Evolutionary conservation across 2,888 invertebrate species (phyloP), one percentile per base, ranked within the genome.

Genomic region (Eustalomyia histrio): DNA sequence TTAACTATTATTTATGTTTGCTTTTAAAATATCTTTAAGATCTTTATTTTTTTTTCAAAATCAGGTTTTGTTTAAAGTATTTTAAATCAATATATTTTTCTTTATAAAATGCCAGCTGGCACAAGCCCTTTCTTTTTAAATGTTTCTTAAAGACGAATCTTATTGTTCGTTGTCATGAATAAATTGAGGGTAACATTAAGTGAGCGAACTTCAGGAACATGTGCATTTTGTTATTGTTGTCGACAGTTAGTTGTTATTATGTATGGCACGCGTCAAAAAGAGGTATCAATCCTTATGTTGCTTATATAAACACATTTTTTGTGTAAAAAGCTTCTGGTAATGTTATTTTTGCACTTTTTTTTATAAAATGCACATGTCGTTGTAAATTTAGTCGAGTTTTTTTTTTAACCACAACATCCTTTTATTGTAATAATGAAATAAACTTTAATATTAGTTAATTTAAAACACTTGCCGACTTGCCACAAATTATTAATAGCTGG

Each of bases 191-290:
- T 83, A 65, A 58, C 24, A 43, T n/a, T 12, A 67, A 55, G 9
- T 29, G 39, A 61, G 47, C 12, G 24, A 35, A 61, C 55, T 73
- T n/a, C 21, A 57, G 29, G 52, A 76, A 74, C 81, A 81, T 78
- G 65, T 78, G 71, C 74, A 81, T 61, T 75, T 29, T 50, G 39
- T 10, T 61, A 61, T 80, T 76, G 18, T 55, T 73, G 58, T 74
- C 74, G 74, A 76, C 73, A 73, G 68, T 72, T 80, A 57, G 18
- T 43, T 58, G 64, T 61, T 67, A 53, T 65, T 60, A 71, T 72
- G 61, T 76, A 35, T 75, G 81, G 81, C 88, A 88, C 88, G 88
- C 87, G 88, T 87, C 88, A 78, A 55, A 61, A 35, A 60, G 47
- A 60, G 69, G 53, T 57, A 74, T 78, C 69, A 71, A n/a, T 74